Evolutionary conservation across 2,113 vertebrate species (phyloP).

Genomic region (Leptosomus discolor): DNA sequence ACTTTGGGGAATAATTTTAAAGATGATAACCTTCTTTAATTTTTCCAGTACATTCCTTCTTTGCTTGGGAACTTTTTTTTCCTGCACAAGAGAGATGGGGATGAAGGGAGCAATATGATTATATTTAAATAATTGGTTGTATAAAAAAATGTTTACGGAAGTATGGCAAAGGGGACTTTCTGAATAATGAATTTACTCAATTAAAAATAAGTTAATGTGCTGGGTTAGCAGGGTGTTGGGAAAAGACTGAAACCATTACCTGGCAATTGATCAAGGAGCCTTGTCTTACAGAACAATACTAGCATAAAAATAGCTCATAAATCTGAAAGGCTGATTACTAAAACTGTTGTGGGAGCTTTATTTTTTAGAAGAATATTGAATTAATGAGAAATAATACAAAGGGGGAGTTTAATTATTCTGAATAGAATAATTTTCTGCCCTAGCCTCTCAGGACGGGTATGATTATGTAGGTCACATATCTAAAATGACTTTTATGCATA

Average conservation of each 20-base stretch:
- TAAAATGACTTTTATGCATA: slow-evolving; percentile 41
- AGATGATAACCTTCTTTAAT: neutral
- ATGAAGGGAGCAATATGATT: neutral
- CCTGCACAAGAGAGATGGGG: neutral
- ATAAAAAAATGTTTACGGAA: slow-evolving; percentile 1
- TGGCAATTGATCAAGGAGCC: slow-evolving; percentile 60
- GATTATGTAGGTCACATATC: slow-evolving; percentile 50
- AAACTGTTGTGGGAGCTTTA: slow-evolving; percentile 28
- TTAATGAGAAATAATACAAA: slow-evolving; percentile 59
- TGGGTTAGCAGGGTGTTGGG: slow-evolving; percentile 36
- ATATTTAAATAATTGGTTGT: neutral
- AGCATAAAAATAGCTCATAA: slow-evolving; percentile 67
- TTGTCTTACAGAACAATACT: slow-evolving; percentile 66
- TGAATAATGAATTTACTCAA: slow-evolving; percentile 56
- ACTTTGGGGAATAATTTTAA: neutral
- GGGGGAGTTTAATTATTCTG: slow-evolving; percentile 30
- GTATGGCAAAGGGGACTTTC: slow-evolving; percentile 33
- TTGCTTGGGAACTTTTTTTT: neutral
- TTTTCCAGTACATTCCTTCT: neutral
- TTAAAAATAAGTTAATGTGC: slow-evolving; percentile 60
- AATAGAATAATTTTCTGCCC: neutral
- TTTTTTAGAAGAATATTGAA: slow-evolving; percentile 60
- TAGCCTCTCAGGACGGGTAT: slow-evolving; percentile 7
- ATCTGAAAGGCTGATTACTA: slow-evolving; percentile 56
- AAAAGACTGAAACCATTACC: slow-evolving; percentile 40